Evolutionary conservation across 1,140 invertebrate genomes (phyloP).

Genomic region (Lepidurus couesii): DNA sequence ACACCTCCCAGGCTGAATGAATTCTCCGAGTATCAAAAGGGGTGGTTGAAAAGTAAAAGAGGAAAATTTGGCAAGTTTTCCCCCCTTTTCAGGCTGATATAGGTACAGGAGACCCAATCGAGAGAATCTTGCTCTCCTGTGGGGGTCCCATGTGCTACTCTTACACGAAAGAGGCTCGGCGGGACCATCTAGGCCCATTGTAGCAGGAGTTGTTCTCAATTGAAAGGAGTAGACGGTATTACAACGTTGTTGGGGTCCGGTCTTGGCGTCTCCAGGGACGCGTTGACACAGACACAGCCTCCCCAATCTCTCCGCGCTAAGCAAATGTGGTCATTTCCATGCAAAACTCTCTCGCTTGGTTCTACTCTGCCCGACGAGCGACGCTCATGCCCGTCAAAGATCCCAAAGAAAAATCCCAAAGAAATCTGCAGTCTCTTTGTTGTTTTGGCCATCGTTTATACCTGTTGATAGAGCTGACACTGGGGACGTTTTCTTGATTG

Average conservation of each 20-base stretch:
- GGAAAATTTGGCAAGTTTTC: neutral
- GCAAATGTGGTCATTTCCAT: conserved; percentile 19
- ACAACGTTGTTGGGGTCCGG: conserved; percentile 4
- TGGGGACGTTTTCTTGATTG: conserved; percentile 97
- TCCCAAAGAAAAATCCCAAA: neutral
- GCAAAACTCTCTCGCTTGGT: neutral
- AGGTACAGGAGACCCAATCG: neutral
- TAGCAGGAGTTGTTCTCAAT: neutral
- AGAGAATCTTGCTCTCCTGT: neutral
- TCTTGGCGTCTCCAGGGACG: conserved; percentile 29
- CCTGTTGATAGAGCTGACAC: conserved; percentile 98
- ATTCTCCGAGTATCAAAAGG: neutral
- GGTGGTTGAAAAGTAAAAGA: conserved; percentile 2
- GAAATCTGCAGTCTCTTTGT: neutral
- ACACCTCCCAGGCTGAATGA: neutral
- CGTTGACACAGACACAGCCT: conserved; percentile 33
- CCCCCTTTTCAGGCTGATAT: neutral
- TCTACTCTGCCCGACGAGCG: neutral
- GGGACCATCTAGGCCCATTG: conserved; percentile 20
- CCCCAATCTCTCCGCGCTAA: conserved; percentile 24
- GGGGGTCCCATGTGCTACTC: conserved; percentile 12
- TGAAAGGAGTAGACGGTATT: conserved; percentile 16
- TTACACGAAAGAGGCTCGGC: conserved; percentile 20
- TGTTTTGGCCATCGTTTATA: conserved; percentile 51
- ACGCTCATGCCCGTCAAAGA: neutral